Base-by-base conservation (phyloP, 64 coral and sea anemone genomes). In the Astreopora myriophthalma region DNA sequence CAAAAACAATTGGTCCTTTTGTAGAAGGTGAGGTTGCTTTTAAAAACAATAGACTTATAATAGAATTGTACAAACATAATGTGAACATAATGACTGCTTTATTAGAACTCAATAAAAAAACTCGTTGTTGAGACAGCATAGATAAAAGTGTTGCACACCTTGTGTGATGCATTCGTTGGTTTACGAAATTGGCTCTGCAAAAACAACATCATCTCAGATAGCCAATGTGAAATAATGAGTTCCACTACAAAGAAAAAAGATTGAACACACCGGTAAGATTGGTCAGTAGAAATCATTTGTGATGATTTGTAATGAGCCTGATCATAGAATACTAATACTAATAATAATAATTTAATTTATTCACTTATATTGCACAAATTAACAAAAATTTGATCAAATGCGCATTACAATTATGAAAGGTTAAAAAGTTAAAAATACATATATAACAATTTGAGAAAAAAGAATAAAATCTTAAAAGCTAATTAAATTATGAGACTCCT, bases 141-240 rank as follows among this genome's bases (percentile, higher is more conserved):
- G 16, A 55, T 17, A 55, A 55, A 16, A 55, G 10, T 55, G 49
- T 55, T 37, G 25, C 73, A 35, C 64, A 85, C 81, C 81, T 64
- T 66, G 35, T 67, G 31, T 55, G 60, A 85, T 69, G 28, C 49
- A 61, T 66, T 85, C 81, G 14, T 68, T 31, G 12, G 81, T 63
- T 85, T 62, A 23, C 10, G n/a, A 74, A 87, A 87, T 39, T 73
- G 66, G 32, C 25, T 48, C 12, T 40, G 36, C 17, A 87, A 62
- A 39, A 62, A 51, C 34, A 87, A 39, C 49, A 87, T 28, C 61
- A 62, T 87, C 42, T 73, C 85, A 28, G 85, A 87, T 9, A 87
- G 71, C 85, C 85, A 87, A 60, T 87, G 85, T 9, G 67, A 35
- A 26, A 87, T 51, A 19, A 87, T 87, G 28, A 73, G 85, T 24